Conservation (phyloP, 2,113 vertebrate species). For the Myrmecobius fasciatus region DNA sequence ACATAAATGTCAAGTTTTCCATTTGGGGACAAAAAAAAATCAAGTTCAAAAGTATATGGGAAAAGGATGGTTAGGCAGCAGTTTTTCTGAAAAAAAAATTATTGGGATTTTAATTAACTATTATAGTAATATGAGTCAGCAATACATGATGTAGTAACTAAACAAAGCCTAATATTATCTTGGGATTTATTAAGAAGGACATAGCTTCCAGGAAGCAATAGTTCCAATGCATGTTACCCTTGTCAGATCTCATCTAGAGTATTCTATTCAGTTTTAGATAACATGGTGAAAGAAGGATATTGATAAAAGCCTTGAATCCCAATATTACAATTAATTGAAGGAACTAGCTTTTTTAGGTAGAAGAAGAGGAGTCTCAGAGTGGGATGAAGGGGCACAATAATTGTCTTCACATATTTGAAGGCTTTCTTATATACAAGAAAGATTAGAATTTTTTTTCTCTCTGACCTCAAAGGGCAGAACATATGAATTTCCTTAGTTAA, state of each 20-base stretch:
- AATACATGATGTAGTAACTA: background rate
- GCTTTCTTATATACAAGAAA: background rate
- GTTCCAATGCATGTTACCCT: background rate
- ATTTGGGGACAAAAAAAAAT: background rate
- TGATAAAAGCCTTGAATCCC: background rate
- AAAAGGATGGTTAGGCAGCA: background rate
- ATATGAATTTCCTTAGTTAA: too few relatives aligned
- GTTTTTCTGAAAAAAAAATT: background rate
- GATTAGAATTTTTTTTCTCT: background rate
- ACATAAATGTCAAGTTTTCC: background rate
- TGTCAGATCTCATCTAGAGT: background rate
- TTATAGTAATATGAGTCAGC: background rate
- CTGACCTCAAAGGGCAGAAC: background rate
- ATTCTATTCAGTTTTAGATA: background rate
- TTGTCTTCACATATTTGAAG: background rate
- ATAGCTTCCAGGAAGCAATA: background rate
- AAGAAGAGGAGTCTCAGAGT: background rate
- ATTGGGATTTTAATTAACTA: background rate
- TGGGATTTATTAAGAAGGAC: background rate
- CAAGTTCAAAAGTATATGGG: background rate
- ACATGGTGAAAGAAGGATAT: background rate
- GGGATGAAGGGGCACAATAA: background rate
- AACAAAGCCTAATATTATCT: background rate
- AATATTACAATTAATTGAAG: background rate
- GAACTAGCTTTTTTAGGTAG: background rate